Evolutionary conservation across 2,797 vertebrate genomes (phyloP).

Genomic region (Novumbra hubbsi): DNA sequence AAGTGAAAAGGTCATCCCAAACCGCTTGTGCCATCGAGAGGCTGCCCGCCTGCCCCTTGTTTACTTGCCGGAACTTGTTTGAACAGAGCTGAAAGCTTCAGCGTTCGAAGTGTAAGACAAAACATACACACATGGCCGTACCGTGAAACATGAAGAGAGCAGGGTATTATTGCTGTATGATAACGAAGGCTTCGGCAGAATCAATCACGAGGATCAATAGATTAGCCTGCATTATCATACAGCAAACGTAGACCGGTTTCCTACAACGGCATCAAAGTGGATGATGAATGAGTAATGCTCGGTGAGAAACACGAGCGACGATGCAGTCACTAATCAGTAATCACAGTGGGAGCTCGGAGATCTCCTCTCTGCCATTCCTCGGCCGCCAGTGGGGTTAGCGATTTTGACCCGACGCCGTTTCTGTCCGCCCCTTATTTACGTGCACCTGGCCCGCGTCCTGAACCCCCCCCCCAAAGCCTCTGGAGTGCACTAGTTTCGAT

Average conservation of each 20-base stretch:
- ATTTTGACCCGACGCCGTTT: not conserved
- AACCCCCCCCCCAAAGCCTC: not conserved
- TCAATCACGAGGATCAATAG: too few relatives aligned
- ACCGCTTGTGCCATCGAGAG: conserved; percentile 15
- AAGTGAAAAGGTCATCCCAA: conserved; percentile 46
- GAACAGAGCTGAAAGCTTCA: conserved; percentile 5
- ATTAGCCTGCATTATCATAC: too few relatives aligned
- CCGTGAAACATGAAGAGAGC: too few relatives aligned
- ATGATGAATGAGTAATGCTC: not conserved
- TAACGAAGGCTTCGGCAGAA: too few relatives aligned
- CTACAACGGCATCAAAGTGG: too few relatives aligned
- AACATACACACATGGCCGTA: not conserved
- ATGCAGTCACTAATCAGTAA: not conserved
- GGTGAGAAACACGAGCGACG: conserved; percentile 1
- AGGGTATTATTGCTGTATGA: too few relatives aligned
- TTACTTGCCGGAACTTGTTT: conserved; percentile 7
- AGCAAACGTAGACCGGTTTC: too few relatives aligned
- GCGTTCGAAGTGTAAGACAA: not conserved
- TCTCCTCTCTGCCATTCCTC: not conserved
- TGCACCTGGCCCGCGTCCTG: not conserved
- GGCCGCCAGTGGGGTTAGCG: not conserved
- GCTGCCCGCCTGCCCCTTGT: not conserved
- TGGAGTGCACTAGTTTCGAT: not conserved
- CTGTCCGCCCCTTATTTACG: not conserved
- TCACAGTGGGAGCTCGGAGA: not conserved